Conservation (phyloP, 2,888 invertebrate genomes). For the Stenodera caucasica region DNA sequence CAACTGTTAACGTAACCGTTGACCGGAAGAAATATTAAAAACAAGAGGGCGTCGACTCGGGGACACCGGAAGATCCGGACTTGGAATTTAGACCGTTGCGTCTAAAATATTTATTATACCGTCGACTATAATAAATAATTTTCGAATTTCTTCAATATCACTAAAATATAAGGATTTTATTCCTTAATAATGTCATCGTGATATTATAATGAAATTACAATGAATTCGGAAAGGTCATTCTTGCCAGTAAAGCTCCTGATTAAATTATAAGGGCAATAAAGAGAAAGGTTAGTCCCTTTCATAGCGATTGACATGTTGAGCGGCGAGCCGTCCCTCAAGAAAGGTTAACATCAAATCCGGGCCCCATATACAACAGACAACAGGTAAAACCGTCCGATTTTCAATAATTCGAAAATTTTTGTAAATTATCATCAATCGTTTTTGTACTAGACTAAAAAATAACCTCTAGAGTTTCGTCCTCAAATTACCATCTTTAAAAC, state of each 20-base stretch:
- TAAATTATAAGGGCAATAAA: slow-evolving; percentile 54
- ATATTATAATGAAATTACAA: slow-evolving; percentile 50
- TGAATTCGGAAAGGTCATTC: slow-evolving; percentile 50
- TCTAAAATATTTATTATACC: not conserved
- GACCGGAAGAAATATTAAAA: slow-evolving; percentile 20
- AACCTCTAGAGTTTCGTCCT: slow-evolving; percentile 31
- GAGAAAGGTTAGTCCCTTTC: slow-evolving; percentile 50
- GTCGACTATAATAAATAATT: not conserved
- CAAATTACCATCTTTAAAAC: slow-evolving; percentile 46
- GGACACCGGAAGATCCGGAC: slow-evolving; percentile 20
- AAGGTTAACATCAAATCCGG: slow-evolving; percentile 40
- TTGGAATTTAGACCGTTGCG: slow-evolving; percentile 16
- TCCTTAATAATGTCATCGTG: slow-evolving; percentile 49
- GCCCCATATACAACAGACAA: slow-evolving; percentile 2
- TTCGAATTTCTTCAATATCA: not conserved
- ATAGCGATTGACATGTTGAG: slow-evolving; percentile 46
- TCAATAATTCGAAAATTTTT: not conserved
- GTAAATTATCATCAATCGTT: not conserved
- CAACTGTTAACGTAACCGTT: slow-evolving; percentile 1
- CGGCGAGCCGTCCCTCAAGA: slow-evolving; percentile 28
- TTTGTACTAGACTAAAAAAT: too few species aligned
- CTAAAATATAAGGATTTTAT: not conserved
- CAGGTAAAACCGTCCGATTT: not conserved
- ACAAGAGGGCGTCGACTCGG: slow-evolving; percentile 21
- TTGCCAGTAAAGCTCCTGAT: slow-evolving; percentile 49